phyloP scores from a whole-genome alignment of 1,140 invertebrate species.

The Drosophila subobscura region DNA sequence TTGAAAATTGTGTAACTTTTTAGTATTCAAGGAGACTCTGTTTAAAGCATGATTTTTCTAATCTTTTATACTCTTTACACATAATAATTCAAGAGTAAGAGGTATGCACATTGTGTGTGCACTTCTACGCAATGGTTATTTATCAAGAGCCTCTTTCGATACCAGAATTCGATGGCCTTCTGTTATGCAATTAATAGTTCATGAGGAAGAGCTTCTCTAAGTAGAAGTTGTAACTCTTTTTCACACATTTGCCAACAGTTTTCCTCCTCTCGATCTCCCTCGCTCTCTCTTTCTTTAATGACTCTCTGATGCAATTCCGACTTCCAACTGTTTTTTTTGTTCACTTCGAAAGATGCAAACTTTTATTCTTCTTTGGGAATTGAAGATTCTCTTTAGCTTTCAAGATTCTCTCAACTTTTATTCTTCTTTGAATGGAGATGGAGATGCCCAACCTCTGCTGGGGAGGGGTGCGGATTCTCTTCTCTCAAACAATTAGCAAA shows the following conservation, averaged over 20 bases:
- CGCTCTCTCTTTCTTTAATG: neutral
- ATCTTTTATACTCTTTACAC: too few relatives aligned
- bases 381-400: constrained; percentile 19
- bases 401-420: constrained; percentile 7
- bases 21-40: too few relatives aligned
- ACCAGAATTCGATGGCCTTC: too few relatives aligned
- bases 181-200: too few relatives aligned
- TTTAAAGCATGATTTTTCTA: too few relatives aligned
- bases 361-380: neutral
- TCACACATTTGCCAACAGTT: constrained; percentile 2
- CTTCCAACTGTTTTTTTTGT: constrained; percentile 3
- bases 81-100: too few relatives aligned
- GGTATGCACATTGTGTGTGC: too few relatives aligned
- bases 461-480: too few relatives aligned
- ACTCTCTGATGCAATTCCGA: neutral
- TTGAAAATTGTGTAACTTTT: too few relatives aligned
- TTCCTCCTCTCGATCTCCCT: constrained; percentile 1
- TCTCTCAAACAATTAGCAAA: constrained; percentile 53
- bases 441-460: too few relatives aligned
- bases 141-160: too few relatives aligned
- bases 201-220: neutral
- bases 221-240: neutral
- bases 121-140: too few relatives aligned
- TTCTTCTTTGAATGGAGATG: neutral
- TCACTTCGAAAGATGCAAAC: neutral